Evolutionary conservation across 2,888 invertebrate species (phyloP), one percentile per base, ranked within the genome.

Genomic region (Cyclophora punctaria): DNA sequence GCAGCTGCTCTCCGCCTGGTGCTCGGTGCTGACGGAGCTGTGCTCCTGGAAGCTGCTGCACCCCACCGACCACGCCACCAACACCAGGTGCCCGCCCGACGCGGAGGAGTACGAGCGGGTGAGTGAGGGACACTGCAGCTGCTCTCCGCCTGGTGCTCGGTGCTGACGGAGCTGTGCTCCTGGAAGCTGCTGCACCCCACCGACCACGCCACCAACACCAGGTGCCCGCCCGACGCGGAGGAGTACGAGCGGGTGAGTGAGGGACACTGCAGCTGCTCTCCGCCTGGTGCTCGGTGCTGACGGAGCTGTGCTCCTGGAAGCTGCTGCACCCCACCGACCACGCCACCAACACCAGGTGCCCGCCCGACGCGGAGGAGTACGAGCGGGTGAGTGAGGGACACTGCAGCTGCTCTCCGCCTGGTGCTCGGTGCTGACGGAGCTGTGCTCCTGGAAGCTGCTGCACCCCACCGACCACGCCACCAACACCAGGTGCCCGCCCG

Each of bases 101-200:
- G 98, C 99, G 3, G 99, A 99, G 84, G 98, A 98, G 83, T 99
- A 99, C 73, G 99, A 99, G 86, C 89, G 98, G 79, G 96, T 95
- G 62, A 77, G 73, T 50, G 35, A 20, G 7, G 7, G 20, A 20
- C 98, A 0, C 88, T 99, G 0, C 98, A 98, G 73, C 89, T 99
- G 49, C 89, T 99, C 3, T 98, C 98, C 0, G 95, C 97, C 57
- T 99, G 99, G 99, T 98, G 98, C 7, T 95, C 96, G 53, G 96
- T 98, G 47, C 96, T 99, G 0, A 98, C 98, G 0, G 98, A 98
- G 83, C 87, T 98, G 51, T 98, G 98, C 81, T 97, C 98, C 0
- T 99, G 99, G 98, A 99, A 99, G 85, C 89, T 99, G 51, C 89
- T 99, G 62, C 98, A 99, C 80, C 99, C 99, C 1, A 99, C 98